Conservation (phyloP, 2,113 vertebrate genomes). For the Hydropotes inermis region DNA sequence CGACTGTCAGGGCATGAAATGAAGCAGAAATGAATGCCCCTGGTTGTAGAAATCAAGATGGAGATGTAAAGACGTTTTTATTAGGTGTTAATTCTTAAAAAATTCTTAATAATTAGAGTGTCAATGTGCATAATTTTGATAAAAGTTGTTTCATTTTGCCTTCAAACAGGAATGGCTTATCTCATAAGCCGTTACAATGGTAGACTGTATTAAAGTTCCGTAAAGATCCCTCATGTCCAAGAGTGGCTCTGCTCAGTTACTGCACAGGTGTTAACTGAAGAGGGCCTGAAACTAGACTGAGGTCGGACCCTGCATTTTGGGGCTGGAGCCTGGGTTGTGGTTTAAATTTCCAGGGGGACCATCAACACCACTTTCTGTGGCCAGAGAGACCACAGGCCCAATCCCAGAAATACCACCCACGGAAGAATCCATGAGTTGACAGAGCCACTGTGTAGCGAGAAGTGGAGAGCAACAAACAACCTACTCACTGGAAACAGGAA, state of each 20-base stretch:
- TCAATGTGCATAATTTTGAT: not conserved
- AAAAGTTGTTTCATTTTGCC: not conserved
- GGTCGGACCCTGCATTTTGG: not conserved
- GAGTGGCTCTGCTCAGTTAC: not conserved
- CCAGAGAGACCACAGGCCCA: not conserved
- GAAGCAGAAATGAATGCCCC: not conserved
- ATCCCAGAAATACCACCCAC: not conserved
- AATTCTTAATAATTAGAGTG: not conserved
- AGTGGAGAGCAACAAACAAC: not conserved
- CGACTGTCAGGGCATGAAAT: not conserved
- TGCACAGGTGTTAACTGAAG: not conserved
- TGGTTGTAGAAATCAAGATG: not conserved
- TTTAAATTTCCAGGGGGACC: not conserved
- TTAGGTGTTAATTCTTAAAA: not conserved
- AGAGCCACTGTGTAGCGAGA: not conserved
- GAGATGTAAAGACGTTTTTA: not conserved
- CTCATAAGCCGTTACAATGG: not conserved
- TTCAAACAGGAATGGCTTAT: not conserved
- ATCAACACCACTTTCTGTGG: not conserved
- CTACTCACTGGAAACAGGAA: not conserved
- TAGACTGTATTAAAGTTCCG: not conserved
- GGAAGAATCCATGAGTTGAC: not conserved
- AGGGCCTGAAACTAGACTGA: not conserved
- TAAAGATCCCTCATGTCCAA: not conserved
- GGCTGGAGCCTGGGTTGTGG: not conserved